Conservation (phyloP, 35 echinoderm and acorn worm species). For the Ophioderma brevispina region DNA sequence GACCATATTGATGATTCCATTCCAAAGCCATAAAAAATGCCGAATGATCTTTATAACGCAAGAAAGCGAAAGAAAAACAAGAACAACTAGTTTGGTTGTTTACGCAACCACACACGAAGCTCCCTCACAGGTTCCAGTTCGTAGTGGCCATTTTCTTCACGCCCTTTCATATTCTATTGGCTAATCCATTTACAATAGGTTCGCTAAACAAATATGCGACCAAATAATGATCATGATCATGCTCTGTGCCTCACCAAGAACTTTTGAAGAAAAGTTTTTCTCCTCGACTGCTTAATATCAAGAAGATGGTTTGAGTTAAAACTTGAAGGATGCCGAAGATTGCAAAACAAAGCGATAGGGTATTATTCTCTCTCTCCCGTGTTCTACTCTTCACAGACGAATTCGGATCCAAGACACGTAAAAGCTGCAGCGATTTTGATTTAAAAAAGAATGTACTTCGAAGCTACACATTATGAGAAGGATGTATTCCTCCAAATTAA, state of each 20-base stretch:
- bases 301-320: not conserved
- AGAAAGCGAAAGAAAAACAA: not conserved
- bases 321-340: not conserved
- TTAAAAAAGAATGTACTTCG: no score
- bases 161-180: not conserved
- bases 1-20: not conserved
- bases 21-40: not conserved
- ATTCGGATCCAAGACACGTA: not conserved
- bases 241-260: not conserved
- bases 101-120: not conserved
- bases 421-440: not conserved
- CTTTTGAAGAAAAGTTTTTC: not conserved
- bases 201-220: not conserved
- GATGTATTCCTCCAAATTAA: not conserved
- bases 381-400: not conserved
- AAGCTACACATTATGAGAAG: not conserved
- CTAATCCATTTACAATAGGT: not conserved
- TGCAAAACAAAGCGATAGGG: not conserved
- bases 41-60: not conserved
- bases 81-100: not conserved
- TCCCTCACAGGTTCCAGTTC: not conserved
- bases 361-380: not conserved
- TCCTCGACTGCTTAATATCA: not conserved
- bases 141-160: not conserved
- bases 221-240: not conserved